Evolutionary conservation across 2,888 invertebrate species (phyloP).

Genomic region (Metacarcinus magister): DNA sequence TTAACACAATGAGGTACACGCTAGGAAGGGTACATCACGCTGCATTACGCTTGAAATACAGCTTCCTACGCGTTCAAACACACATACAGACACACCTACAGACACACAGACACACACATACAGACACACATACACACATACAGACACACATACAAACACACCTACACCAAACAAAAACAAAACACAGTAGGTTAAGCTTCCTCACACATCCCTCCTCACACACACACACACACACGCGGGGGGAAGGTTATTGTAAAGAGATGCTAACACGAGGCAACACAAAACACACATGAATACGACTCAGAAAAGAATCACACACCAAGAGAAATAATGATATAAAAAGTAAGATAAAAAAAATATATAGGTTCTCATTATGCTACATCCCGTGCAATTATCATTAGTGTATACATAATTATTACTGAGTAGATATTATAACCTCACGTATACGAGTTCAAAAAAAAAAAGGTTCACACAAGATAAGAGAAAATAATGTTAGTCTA

Average conservation of each 20-base stretch:
- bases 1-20: background rate
- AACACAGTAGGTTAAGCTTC: no score
- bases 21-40: background rate
- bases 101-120: background rate
- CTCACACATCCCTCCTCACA: no score
- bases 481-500: no score
- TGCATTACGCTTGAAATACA: background rate
- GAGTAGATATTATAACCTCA: no score
- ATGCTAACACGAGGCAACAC: slow-evolving; percentile 1
- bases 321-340: background rate
- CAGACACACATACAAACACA: background rate
- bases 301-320: background rate
- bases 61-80: background rate
- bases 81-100: background rate
- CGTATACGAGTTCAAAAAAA: no score
- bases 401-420: no score
- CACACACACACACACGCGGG: no score
- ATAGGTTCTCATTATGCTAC: no score
- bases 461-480: no score
- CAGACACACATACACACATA: background rate
- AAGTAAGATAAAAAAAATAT: no score
- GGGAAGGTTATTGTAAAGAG: background rate
- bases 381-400: no score
- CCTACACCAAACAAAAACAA: no score
- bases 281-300: background rate